A percentile compares a stretch with the other conserved stretches of the same genome.
Evolutionary conservation across 2,797 vertebrate species (phyloP).

Genomic region (Varecia variegata): DNA sequence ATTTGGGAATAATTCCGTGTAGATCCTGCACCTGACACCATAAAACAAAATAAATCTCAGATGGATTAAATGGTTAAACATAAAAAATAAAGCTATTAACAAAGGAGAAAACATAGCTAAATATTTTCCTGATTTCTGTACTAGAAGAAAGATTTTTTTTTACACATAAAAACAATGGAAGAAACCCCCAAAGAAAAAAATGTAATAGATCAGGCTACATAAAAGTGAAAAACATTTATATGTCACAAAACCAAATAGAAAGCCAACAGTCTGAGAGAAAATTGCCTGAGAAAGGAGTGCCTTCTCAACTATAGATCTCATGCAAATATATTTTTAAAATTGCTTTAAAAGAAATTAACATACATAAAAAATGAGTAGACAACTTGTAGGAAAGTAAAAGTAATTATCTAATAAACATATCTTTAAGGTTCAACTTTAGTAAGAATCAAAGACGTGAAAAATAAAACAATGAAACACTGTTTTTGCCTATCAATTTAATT

Average conservation of each 20-base stretch:
- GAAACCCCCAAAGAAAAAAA: background rate
- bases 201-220: background rate
- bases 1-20: background rate
- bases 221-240: background rate
- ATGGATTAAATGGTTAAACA: background rate
- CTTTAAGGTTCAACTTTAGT: background rate
- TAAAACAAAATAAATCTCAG: background rate
- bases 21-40: background rate
- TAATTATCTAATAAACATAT: background rate
- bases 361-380: background rate
- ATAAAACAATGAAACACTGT: background rate
- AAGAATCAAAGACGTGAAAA: background rate
- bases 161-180: background rate
- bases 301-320: background rate
- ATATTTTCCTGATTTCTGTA: background rate
- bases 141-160: background rate
- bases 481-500: background rate
- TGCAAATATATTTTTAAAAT: background rate
- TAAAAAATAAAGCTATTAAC: background rate
- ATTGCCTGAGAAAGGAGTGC: background rate
- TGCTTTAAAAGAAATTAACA: background rate
- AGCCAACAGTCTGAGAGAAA: background rate
- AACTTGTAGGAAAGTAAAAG: background rate
- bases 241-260: background rate
- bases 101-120: background rate